Evolutionary conservation across 2,797 vertebrate genomes (phyloP), one percentile per base, ranked within the genome.

Genomic region (Anguilla marmorata): DNA sequence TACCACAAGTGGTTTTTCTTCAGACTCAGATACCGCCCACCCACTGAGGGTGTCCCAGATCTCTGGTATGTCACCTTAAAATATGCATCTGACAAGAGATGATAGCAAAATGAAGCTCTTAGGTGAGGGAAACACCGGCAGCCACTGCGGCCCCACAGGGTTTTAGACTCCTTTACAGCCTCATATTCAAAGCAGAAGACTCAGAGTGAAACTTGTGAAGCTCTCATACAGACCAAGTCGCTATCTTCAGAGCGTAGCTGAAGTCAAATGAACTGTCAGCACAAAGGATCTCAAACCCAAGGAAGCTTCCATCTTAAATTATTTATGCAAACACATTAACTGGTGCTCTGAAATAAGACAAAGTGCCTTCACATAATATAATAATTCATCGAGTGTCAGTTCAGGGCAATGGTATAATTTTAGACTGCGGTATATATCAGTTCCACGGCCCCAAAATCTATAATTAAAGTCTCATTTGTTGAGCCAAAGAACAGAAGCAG

Each of bases 251-350:
- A 48, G 27, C 21, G 21, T 21, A 80, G 45, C 45, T 21, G 8
- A 45, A 80, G 76, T n/a, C 76, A 48, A 80, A 45, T 48, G 76
- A 80, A n/a, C 41, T 24, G 37, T 48, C 76, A 45, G 48, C 41
- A 80, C 76, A 80, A 80, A 50, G 21, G 37, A 80, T 80, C n/a
- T 80, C 45, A 80, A 50, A 80, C 21, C 76, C 37, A 48, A 50
- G 41, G 76, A 80, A 80, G 76, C 19, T 80, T n/a, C 76, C 79
- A 3, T 54, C 82, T 84, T 84, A 54, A 84, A 84, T 48, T 80
- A 80, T 80, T 80, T 80, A 80, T 80, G 76, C 76, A 80, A 80
- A 80, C 76, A 80, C 76, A 80, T 80, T 80, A 80, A 48, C 76
- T 80, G 76, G 76, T 24, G 41, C 76, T 80, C 41, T 24, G 76